These are phyloP conservation scores for Emys orbicularis DNA, from an alignment of 2,797 vertebrate species.

Conservation along the genomic window DNA sequence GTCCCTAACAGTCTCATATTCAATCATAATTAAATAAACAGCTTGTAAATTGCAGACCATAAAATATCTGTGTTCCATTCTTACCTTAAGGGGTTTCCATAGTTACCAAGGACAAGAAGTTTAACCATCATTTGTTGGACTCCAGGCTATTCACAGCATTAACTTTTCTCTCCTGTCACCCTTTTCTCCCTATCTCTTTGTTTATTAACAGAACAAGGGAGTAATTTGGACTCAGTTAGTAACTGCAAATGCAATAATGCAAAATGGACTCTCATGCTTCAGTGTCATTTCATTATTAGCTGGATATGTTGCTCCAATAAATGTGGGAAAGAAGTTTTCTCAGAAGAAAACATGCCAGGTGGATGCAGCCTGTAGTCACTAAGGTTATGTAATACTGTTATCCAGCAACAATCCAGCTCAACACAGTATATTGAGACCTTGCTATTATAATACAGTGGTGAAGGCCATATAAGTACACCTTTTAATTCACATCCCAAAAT, in stretches of 20 bases:
- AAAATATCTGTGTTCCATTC: conserved; percentile 73
- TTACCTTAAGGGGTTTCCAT: conserved; percentile 87
- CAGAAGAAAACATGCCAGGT: conserved; percentile 5
- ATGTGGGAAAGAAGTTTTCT: conserved; percentile 53
- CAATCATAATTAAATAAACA: conserved; percentile 83
- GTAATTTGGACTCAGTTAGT: conserved; percentile 81
- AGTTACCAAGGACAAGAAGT: conserved; percentile 84
- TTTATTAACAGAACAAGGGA: conserved; percentile 76
- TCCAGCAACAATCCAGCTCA: neutral
- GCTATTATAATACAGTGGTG: neutral
- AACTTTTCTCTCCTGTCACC: conserved; percentile 37
- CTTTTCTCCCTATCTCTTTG: conserved; percentile 36
- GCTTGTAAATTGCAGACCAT: conserved; percentile 76
- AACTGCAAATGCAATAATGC: conserved; percentile 78
- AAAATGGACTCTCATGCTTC: conserved; percentile 76
- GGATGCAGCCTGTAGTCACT: neutral
- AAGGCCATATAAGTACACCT: neutral
- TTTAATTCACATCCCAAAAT: neutral
- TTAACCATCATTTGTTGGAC: conserved; percentile 77
- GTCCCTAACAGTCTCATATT: conserved; percentile 73
- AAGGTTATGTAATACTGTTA: conserved; percentile 2
- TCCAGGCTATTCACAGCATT: conserved; percentile 66
- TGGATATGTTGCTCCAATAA: conserved; percentile 65
- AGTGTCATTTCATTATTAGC: conserved; percentile 77
- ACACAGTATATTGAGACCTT: neutral